Conservation (phyloP, 2,888 invertebrate genomes). For the Leptogaster cylindrica region DNA sequence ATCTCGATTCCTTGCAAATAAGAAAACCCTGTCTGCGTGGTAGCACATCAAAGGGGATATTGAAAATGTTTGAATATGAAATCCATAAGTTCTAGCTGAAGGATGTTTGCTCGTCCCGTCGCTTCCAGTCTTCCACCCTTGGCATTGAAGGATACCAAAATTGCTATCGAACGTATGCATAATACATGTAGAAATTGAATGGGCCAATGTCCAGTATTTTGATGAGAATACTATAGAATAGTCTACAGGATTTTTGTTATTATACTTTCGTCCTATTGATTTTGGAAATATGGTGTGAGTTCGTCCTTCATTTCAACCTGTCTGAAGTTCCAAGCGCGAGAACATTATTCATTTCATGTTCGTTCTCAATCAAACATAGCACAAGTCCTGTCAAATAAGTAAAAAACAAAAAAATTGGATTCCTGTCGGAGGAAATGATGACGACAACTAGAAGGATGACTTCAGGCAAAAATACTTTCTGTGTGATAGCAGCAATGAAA, state of each 20-base stretch:
- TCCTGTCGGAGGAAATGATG: slow-evolving; percentile 28
- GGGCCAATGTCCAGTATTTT: too few species aligned
- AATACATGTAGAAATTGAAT: too few species aligned
- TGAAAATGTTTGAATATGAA: too few species aligned
- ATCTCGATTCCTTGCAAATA: too few species aligned
- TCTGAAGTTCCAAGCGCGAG: slow-evolving; percentile 7
- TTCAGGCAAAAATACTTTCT: not conserved
- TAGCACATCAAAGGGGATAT: too few species aligned
- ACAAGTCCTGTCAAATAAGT: slow-evolving; percentile 29
- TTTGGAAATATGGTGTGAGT: not conserved
- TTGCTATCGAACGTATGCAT: too few species aligned
- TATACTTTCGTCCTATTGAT: slow-evolving; percentile 1
- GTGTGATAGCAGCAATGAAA: slow-evolving; percentile 4
- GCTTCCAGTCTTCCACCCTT: too few species aligned
- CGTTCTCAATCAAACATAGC: slow-evolving; percentile 33
- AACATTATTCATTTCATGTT: slow-evolving; percentile 31
- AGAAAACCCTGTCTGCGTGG: too few species aligned
- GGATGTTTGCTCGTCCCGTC: too few species aligned
- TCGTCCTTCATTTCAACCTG: not conserved
- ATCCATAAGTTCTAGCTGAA: too few species aligned
- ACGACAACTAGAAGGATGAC: slow-evolving; percentile 25
- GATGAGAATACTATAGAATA: too few species aligned
- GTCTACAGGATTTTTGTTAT: slow-evolving; percentile 30
- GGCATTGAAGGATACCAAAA: too few species aligned
- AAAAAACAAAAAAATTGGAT: slow-evolving; percentile 34